phyloP scores from a whole-genome alignment of 1,140 invertebrate genomes.

The Eupeodes corollae region DNA sequence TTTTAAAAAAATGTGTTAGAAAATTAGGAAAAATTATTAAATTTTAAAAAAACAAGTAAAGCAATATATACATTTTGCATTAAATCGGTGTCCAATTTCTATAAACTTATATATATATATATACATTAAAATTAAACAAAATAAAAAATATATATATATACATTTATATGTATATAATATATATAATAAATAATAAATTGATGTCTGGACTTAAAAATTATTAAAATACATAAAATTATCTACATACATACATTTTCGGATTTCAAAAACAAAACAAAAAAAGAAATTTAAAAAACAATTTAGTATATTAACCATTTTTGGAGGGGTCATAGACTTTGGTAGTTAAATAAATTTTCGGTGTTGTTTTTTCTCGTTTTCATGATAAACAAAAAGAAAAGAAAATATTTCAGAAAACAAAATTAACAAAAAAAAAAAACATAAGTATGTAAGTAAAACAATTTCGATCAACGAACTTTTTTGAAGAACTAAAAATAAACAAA shows the following conservation, averaged over 20 bases:
- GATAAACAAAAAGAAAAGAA: not conserved
- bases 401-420: not conserved
- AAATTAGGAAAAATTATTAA: too few species aligned
- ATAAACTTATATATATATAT: not conserved
- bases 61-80: constrained; percentile 1
- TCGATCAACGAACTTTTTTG: constrained; percentile 34
- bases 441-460: constrained; percentile 24
- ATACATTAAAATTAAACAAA: constrained; percentile 5
- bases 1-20: too few species aligned
- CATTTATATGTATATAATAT: constrained; percentile 4
- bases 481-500: constrained; percentile 17
- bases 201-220: constrained; percentile 1
- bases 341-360: constrained; percentile 6
- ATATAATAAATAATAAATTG: constrained; percentile 1
- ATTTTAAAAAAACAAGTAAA: not conserved
- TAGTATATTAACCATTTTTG: constrained; percentile 2
- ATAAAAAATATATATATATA: not conserved
- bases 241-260: constrained; percentile 3
- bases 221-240: constrained; percentile 1
- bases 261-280: constrained; percentile 5
- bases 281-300: not conserved
- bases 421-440: constrained; percentile 9
- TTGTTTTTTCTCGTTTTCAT: too few species aligned
- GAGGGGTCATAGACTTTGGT: constrained; percentile 11
- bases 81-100: constrained; percentile 7